A percentile compares a stretch with the other conserved stretches of the same genome.
Conservation (phyloP, 2,113 vertebrate genomes). For the Mesocricetus auratus region DNA sequence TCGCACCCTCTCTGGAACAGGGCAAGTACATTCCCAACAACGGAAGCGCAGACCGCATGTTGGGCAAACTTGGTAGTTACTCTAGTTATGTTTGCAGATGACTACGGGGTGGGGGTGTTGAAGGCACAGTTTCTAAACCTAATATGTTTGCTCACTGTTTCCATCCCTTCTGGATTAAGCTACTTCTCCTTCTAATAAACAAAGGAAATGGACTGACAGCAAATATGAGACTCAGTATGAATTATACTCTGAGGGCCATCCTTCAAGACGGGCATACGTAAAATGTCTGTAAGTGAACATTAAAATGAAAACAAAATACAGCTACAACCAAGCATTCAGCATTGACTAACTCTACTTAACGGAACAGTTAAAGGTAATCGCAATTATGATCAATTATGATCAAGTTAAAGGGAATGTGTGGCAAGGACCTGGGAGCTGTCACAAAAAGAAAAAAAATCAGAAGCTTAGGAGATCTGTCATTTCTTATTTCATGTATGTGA, state of each 20-base stretch:
- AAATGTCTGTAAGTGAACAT: conserved; percentile 73
- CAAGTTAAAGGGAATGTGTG: conserved; percentile 62
- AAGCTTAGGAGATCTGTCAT: neutral
- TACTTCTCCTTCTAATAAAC: conserved; percentile 51
- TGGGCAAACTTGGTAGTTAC: neutral
- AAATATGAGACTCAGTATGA: conserved; percentile 41
- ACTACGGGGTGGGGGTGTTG: neutral
- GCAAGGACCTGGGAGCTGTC: conserved; percentile 40
- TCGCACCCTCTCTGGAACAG: neutral
- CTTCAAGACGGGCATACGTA: conserved; percentile 68
- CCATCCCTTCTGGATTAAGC: conserved; percentile 33
- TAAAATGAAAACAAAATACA: conserved; percentile 77
- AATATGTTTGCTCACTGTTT: neutral
- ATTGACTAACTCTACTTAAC: conserved; percentile 66
- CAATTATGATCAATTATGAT: conserved; percentile 40
- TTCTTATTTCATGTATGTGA: conserved; percentile 49
- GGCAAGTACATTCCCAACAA: conserved; percentile 6
- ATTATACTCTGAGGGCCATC: conserved; percentile 54
- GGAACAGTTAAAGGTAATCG: conserved; percentile 75
- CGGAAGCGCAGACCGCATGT: neutral
- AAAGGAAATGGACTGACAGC: conserved; percentile 38
- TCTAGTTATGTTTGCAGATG: neutral
- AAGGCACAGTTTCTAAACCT: conserved; percentile 15
- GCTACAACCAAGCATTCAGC: conserved; percentile 73
- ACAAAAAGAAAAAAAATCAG: neutral